Evolutionary conservation across 1,140 invertebrate species (phyloP), one percentile per base, ranked within the genome.

Genomic region (Protaetia brevitarsis): DNA sequence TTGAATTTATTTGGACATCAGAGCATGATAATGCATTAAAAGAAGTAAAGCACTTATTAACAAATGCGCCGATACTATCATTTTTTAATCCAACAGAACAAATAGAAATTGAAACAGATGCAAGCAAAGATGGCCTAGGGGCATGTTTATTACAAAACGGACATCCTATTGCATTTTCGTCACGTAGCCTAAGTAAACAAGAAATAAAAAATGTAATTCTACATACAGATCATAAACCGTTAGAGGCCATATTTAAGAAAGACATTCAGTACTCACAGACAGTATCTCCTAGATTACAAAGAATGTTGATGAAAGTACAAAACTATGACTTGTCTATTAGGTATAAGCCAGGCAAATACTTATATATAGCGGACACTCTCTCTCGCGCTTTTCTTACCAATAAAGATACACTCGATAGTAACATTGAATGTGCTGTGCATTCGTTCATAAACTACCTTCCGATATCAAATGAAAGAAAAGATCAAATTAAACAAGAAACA

Each of bases 81-180:
- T 56, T 51, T 64, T 78, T 51, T 67, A 71, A 77, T 70, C 26
- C 65, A 16, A 60, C 11, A 10, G 69, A 71, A 31, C 37, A 59
- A 2, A 62, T 69, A 16, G 61, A 34, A 0, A 27, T 78, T 2
- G 71, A 71, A 16, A 71, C 71, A 8, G 79, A 79, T 64, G 71
- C 73, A 0, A 72, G 68, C 7, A 51, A 73, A 36, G 27, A 68
- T 51, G 79, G 77, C 0, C 37, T 81, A 10, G 78, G 74, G 4
- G 74, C 71, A 6, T 69, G 71, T 19, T 57, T 81, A 6, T 26
- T 77, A 3, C 78, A 82, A 62, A 68, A 69, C 36, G 66, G 68
- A 23, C 61, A 73, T 16, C 77, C 73, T 10, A 66, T 81, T 8
- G 73, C 73, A 13, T 80, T 75, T 71, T 72, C 74, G 5, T 74